phyloP scores from a whole-genome alignment of 2,797 vertebrate genomes.

The Harpagifer antarcticus region DNA sequence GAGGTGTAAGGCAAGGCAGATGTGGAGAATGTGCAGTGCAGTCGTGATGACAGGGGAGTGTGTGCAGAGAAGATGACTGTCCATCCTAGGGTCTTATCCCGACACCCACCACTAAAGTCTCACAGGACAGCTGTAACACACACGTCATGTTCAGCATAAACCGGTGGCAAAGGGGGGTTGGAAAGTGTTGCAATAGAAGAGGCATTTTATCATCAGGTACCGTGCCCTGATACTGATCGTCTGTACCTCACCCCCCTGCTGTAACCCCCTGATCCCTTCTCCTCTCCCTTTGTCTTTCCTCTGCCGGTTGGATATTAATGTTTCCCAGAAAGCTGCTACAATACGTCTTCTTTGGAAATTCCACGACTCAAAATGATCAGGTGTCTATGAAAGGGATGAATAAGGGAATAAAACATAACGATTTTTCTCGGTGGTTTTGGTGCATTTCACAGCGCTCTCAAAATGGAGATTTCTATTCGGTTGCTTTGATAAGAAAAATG shows the following conservation, averaged over 20 bases:
- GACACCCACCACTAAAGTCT: conserved; percentile 30
- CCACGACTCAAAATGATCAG: conserved; percentile 78
- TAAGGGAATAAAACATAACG: conserved; percentile 72
- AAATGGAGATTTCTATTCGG: conserved; percentile 63
- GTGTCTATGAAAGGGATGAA: conserved; percentile 73
- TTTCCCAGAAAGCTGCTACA: conserved; percentile 80
- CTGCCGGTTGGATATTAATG: conserved; percentile 80
- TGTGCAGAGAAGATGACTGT: conserved; percentile 47
- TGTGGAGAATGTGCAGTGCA: conserved; percentile 89
- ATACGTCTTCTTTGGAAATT: conserved; percentile 83
- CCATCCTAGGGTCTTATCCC: conserved; percentile 40
- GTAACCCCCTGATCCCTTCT: conserved; percentile 50
- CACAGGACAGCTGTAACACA: conserved; percentile 32
- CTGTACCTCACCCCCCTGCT: conserved; percentile 57
- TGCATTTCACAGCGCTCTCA: conserved; percentile 54
- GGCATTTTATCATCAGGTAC: conserved; percentile 68
- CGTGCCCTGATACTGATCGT: conserved; percentile 65
- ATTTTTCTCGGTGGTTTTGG: conserved; percentile 55
- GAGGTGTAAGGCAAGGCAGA: conserved; percentile 90
- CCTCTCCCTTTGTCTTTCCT: conserved; percentile 66
- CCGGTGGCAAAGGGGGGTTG: conserved; percentile 37
- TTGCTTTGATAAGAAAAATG: conserved; percentile 65
- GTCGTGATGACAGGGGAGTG: conserved; percentile 67
- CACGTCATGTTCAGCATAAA: conserved; percentile 30
- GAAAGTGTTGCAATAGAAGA: conserved; percentile 37